Base-by-base conservation (phyloP, 2,888 invertebrate species). In the Odontocolon sp. region DNA sequence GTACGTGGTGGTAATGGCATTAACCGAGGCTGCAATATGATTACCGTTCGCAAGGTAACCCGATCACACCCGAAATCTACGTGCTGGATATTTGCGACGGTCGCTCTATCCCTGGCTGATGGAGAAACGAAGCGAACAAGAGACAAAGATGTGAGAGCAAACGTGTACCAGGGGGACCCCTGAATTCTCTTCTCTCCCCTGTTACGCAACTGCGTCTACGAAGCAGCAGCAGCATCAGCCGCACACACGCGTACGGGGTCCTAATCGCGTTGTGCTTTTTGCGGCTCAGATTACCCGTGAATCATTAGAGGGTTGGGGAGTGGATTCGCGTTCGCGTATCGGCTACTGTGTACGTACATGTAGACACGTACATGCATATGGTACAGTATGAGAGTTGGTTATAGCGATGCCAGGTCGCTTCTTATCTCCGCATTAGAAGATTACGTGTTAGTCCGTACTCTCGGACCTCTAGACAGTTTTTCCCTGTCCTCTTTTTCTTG, bases 21-120 rank as follows among this genome's bases (percentile, higher is more conserved):
- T 90, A 90, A 88, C 89, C 87, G 84, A 88, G 74, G 87, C 88
- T 88, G 88, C 89, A 90, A 90, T 90, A 88, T 88, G 89, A 90
- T 90, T 90, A 90, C 87, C 86, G 87, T 85, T 88, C 86, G 86
- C 84, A 87, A 88, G 89, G 90, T 90, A 90, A 90, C 89, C 86
- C 87, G 89, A 90, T 90, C 89, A 89, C 84, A 86, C 85, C 86
- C 87, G 81, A 88, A 89, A 89, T 87, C 86, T 86, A 88, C 83
- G 85, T 84, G 83, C 86, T 81, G 82, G 76, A 69, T 66, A 59
- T 61, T 61, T 69, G 40, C 78, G 77, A 63, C 68, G 52, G 42
- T 71, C n/a, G n/a, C n/a, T n/a, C n/a, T n/a, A n/a, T n/a, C 52
- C 74, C 54, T n/a, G 18, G 36, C 61, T 38, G 63, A 52, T 26